These are phyloP conservation scores for Tipula confusa DNA, from an alignment of 2,888 invertebrate genomes.

Conservation along the genomic window DNA sequence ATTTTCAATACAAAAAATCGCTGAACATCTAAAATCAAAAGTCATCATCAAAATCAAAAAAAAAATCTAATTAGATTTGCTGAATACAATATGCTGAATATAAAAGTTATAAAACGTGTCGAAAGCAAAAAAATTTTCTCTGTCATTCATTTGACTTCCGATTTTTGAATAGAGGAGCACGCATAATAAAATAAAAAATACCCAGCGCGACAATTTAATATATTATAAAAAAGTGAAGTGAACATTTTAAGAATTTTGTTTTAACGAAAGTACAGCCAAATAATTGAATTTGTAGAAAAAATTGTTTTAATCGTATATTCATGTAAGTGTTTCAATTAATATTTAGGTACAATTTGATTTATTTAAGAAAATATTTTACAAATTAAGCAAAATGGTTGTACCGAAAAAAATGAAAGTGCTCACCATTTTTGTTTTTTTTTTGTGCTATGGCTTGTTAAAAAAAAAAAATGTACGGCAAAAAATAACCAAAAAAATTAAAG, in stretches of 20 bases:
- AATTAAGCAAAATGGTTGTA: neutral
- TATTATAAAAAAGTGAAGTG: conserved; percentile 3
- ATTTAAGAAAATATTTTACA: neutral
- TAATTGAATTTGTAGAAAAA: neutral
- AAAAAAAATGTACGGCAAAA: neutral
- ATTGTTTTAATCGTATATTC: neutral
- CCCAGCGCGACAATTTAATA: neutral
- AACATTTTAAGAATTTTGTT: neutral
- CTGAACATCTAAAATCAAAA: neutral
- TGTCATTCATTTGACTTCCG: conserved; percentile 25
- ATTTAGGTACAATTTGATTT: neutral
- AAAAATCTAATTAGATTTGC: neutral
- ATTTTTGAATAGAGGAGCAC: neutral
- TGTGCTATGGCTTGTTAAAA: neutral
- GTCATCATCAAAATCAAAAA: neutral
- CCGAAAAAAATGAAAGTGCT: conserved; percentile 20
- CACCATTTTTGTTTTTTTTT: neutral
- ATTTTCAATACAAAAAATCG: no score
- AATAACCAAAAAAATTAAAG: neutral
- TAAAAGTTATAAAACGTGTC: neutral
- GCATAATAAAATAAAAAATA: neutral
- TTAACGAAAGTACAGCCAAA: neutral
- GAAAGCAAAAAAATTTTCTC: neutral
- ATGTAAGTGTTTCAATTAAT: neutral
- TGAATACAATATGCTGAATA: neutral